Percentiles rank a stretch among this genome's conserved stretches.
Evolutionary conservation across 2,888 invertebrate genomes (phyloP).

Genomic region (Zaprionus obscuricornis): DNA sequence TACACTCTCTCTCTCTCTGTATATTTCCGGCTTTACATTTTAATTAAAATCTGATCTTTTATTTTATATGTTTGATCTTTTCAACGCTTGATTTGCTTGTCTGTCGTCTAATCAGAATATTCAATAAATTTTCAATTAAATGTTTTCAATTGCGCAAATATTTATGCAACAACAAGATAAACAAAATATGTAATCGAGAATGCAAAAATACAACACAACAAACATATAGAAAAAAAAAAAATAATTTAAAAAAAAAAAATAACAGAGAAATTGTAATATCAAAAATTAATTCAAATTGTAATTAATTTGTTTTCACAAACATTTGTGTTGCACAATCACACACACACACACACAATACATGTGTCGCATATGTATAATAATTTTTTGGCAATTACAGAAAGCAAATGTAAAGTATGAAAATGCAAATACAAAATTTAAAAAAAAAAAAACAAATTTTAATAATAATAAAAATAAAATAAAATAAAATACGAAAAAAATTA

Average conservation of each 20-base stretch:
- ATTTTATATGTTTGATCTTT: too few species aligned
- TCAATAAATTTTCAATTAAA: slow-evolving; percentile 58
- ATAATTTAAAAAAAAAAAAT: slow-evolving; percentile 7
- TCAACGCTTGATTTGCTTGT: too few species aligned
- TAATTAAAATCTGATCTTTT: too few species aligned
- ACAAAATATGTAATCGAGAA: slow-evolving; percentile 8
- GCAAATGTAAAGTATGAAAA: too few species aligned
- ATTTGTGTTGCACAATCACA: slow-evolving; percentile 24
- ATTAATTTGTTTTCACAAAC: slow-evolving; percentile 53
- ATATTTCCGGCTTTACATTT: too few species aligned
- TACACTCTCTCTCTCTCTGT: too few species aligned
- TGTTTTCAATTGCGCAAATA: slow-evolving; percentile 52
- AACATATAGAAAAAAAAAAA: slow-evolving; percentile 25
- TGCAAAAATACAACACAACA: background rate
- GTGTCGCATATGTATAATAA: background rate
- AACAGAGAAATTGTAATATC: slow-evolving; percentile 20
- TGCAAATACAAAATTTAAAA: too few species aligned
- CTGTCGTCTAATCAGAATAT: too few species aligned
- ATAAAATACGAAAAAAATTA: too few species aligned
- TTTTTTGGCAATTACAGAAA: slow-evolving; percentile 40
- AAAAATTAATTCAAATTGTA: slow-evolving; percentile 70
- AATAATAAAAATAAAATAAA: too few species aligned
- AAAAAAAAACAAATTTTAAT: slow-evolving; percentile 2
- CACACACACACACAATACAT: slow-evolving; percentile 7
- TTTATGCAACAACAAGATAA: too few species aligned